Evolutionary conservation across 2,888 invertebrate species (phyloP).

Genomic region (Hydriomena furcata): DNA sequence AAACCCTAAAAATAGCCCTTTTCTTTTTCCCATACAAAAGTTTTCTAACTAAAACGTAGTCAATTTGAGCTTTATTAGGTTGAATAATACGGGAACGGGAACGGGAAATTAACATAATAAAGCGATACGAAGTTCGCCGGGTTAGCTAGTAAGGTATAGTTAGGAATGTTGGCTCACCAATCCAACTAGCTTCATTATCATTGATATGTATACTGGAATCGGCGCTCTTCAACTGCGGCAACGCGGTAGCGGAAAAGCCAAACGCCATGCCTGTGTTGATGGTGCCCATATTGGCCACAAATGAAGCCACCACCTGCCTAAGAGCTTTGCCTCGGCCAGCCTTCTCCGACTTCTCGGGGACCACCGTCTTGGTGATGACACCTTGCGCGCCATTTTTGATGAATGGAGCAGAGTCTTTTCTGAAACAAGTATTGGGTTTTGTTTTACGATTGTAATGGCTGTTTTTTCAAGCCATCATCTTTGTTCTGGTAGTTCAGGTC

Average conservation of each 20-base stretch:
- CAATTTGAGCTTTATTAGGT: too few species aligned
- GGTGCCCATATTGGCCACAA: slow-evolving; percentile 86
- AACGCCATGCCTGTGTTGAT: slow-evolving; percentile 88
- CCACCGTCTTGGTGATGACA: slow-evolving; percentile 54
- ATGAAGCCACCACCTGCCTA: slow-evolving; percentile 84
- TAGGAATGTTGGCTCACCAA: slow-evolving; percentile 74
- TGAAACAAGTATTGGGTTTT: slow-evolving; percentile 52
- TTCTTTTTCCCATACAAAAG: too few species aligned
- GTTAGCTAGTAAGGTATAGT: too few species aligned
- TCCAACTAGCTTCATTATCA: slow-evolving; percentile 85
- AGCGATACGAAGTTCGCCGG: too few species aligned
- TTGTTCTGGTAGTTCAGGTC: too few species aligned
- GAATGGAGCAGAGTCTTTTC: slow-evolving; percentile 68
- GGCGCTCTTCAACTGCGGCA: slow-evolving; percentile 82
- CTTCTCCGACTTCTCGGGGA: slow-evolving; percentile 51
- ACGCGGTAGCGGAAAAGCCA: slow-evolving; percentile 86
- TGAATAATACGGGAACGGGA: too few species aligned
- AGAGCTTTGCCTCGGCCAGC: slow-evolving; percentile 72
- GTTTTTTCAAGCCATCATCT: too few species aligned
- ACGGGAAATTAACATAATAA: too few species aligned
- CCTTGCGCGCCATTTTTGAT: slow-evolving; percentile 63
- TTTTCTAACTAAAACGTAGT: too few species aligned
- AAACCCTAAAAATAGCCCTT: too few species aligned
- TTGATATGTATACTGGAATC: slow-evolving; percentile 80
- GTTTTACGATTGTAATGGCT: too few species aligned